These are phyloP conservation scores for Cinclus cinclus DNA, from an alignment of 2,113 vertebrate species.

Conservation along the genomic window DNA sequence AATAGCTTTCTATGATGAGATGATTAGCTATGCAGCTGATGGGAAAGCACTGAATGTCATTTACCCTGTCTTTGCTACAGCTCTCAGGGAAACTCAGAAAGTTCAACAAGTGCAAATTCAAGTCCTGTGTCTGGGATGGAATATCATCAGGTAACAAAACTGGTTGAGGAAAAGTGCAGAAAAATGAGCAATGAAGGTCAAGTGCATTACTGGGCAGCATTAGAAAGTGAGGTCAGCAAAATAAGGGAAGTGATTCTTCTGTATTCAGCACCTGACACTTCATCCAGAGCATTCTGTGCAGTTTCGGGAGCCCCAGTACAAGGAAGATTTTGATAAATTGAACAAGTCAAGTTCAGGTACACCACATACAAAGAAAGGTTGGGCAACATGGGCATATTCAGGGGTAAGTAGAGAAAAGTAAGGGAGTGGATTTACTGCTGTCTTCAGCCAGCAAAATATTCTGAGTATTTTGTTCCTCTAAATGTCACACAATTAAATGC, in stretches of 20 bases:
- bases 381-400: neutral
- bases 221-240: neutral
- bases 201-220: neutral
- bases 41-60: neutral
- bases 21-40: neutral
- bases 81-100: neutral
- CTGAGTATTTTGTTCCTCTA: neutral
- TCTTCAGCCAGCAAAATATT: neutral
- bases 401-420: neutral
- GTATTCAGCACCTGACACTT: neutral
- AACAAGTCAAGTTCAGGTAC: neutral
- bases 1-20: neutral
- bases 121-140: neutral
- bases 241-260: neutral
- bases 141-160: neutral
- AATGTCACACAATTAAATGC: neutral
- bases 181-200: neutral
- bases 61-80: neutral
- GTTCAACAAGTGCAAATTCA: neutral
- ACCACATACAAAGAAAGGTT: neutral
- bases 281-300: neutral
- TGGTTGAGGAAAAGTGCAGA: neutral
- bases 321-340: neutral
- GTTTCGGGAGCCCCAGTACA: neutral
- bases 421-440: neutral